These are phyloP conservation scores for Sesamia inferens DNA, from an alignment of 2,888 invertebrate species.

Conservation along the genomic window DNA sequence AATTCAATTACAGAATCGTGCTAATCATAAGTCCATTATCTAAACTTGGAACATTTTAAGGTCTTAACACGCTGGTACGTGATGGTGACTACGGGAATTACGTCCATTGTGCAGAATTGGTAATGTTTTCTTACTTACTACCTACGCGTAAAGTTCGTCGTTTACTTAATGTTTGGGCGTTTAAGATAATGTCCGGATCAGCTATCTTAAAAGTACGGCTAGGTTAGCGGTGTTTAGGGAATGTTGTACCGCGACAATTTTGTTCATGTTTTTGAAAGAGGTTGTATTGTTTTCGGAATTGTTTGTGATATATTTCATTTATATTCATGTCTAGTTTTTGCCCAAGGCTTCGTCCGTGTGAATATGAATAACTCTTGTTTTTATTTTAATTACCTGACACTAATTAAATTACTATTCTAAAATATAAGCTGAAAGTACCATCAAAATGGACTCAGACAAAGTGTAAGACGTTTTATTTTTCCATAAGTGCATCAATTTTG, in stretches of 20 bases:
- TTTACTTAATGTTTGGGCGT: slow-evolving; percentile 51
- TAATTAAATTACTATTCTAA: no score
- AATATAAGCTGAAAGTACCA: no score
- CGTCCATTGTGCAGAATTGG: slow-evolving; percentile 40
- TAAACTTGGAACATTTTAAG: slow-evolving; percentile 49
- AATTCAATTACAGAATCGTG: slow-evolving; percentile 66
- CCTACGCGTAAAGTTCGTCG: slow-evolving; percentile 33
- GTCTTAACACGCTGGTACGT: slow-evolving; percentile 60
- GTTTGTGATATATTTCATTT: neutral
- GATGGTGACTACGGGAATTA: slow-evolving; percentile 57
- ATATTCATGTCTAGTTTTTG: neutral
- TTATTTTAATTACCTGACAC: neutral
- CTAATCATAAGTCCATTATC: slow-evolving; percentile 66
- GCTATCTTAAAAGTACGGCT: slow-evolving; percentile 58
- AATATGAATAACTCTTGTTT: neutral
- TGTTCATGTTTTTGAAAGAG: slow-evolving; percentile 1
- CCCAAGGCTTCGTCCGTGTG: neutral
- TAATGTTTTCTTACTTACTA: slow-evolving; percentile 18
- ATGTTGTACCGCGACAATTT: slow-evolving; percentile 23
- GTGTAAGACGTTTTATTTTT: no score
- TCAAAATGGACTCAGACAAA: no score
- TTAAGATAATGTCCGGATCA: slow-evolving; percentile 62
- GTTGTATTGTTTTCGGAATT: neutral
- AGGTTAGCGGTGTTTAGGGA: slow-evolving; percentile 40
- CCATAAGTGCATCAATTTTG: no score